phyloP scores from a whole-genome alignment of 2,113 vertebrate genomes.

The Prunella himalayana region DNA sequence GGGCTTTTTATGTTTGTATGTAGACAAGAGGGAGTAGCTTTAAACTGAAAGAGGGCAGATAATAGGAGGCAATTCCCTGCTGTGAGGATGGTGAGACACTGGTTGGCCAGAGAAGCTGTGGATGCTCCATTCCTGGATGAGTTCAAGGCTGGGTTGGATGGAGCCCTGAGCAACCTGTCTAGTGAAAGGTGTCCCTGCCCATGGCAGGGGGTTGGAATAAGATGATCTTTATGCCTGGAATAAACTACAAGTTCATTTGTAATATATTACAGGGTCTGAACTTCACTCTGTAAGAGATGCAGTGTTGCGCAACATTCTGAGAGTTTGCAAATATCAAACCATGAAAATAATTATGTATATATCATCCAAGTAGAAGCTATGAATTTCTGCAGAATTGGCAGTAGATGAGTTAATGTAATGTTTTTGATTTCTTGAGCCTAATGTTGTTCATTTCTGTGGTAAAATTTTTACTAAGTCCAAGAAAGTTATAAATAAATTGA shows the following conservation, averaged over 20 bases:
- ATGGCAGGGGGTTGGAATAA: not conserved
- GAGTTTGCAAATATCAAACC: not conserved
- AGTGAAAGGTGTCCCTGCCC: not conserved
- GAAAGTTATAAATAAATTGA: not conserved
- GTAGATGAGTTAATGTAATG: not conserved
- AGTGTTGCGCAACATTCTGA: not conserved
- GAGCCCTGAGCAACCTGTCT: not conserved
- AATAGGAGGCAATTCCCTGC: not conserved
- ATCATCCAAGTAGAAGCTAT: not conserved
- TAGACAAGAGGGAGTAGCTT: not conserved
- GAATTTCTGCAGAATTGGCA: not conserved
- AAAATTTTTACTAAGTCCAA: not conserved
- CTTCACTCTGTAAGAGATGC: not conserved
- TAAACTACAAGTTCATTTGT: not conserved
- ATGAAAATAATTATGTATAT: not conserved
- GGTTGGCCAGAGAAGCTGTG: not conserved
- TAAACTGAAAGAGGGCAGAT: not conserved
- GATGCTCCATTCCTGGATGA: not conserved
- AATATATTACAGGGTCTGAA: not conserved
- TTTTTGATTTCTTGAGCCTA: not conserved
- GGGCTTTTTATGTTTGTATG: not conserved
- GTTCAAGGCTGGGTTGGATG: not conserved
- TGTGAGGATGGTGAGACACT: not conserved
- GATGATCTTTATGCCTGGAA: not conserved
- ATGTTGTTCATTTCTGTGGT: not conserved